Evolutionary conservation across 2,888 invertebrate genomes (phyloP).

Genomic region (Melipona beecheii): DNA sequence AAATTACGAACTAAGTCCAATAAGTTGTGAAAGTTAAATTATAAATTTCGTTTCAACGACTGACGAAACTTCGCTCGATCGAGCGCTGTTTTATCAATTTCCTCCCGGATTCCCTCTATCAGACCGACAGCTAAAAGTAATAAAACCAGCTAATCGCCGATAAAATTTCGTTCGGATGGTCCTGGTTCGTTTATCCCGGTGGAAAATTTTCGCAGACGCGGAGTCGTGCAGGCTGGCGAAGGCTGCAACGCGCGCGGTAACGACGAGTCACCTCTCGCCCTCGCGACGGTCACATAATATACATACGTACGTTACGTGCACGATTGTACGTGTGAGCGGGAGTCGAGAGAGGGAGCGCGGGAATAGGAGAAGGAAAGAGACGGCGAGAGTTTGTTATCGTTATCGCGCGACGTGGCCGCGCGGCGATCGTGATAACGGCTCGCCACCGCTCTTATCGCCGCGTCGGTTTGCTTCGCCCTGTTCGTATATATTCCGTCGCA

Average conservation of each 20-base stretch:
- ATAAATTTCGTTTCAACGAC: too few relatives aligned
- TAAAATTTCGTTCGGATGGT: background rate
- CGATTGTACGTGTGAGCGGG: slow-evolving; percentile 33
- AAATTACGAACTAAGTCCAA: too few relatives aligned
- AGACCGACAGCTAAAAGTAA: background rate
- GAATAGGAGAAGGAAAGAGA: slow-evolving; percentile 41
- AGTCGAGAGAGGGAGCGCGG: slow-evolving; percentile 7
- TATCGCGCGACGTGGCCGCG: slow-evolving; percentile 76
- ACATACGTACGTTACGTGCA: slow-evolving; percentile 30
- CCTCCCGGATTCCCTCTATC: background rate
- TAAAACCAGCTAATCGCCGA: background rate
- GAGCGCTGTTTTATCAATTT: background rate
- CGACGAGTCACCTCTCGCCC: slow-evolving; percentile 67
- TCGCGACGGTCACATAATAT: slow-evolving; percentile 54
- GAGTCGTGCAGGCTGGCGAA: slow-evolving; percentile 25
- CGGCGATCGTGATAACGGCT: slow-evolving; percentile 73
- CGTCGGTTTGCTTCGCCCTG: slow-evolving; percentile 72
- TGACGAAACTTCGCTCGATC: too few relatives aligned
- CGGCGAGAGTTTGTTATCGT: slow-evolving; percentile 78
- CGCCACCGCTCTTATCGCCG: slow-evolving; percentile 73
- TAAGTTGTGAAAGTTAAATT: too few relatives aligned
- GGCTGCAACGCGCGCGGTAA: slow-evolving; percentile 36
- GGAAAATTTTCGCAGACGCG: slow-evolving; percentile 17
- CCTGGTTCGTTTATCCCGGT: slow-evolving; percentile 3
- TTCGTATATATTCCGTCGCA: slow-evolving; percentile 70